A percentile compares a stretch with the other conserved stretches of the same genome.
phyloP scores from a whole-genome alignment of 2,888 invertebrate species.

The Trilocha varians region DNA sequence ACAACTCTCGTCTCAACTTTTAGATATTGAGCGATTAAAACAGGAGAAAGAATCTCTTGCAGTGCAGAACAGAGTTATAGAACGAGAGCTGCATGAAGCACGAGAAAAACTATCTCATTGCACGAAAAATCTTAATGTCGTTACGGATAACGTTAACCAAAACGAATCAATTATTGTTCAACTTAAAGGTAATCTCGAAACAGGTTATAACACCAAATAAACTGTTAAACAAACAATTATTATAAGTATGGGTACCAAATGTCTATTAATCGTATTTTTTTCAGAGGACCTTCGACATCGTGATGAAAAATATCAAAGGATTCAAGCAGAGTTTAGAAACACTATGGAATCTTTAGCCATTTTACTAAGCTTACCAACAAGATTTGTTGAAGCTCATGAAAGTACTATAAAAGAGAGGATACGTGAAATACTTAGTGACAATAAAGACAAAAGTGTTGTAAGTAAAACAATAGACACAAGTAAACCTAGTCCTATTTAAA shows the following conservation, averaged over 20 bases:
- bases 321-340: constrained; percentile 79
- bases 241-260: background rate
- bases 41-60: constrained; percentile 85
- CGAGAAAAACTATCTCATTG: constrained; percentile 78
- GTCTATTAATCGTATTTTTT: background rate
- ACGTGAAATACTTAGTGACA: constrained; percentile 82
- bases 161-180: constrained; percentile 79
- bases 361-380: constrained; percentile 78
- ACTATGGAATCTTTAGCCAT: constrained; percentile 81
- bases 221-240: background rate
- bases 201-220: background rate
- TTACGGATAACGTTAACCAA: constrained; percentile 79
- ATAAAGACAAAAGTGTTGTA: constrained; percentile 84
- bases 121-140: constrained; percentile 76
- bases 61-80: constrained; percentile 80
- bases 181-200: constrained; percentile 70
- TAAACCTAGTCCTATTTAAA: background rate
- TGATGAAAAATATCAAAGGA: constrained; percentile 78
- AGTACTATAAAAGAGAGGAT: constrained; percentile 85
- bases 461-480: constrained; percentile 21
- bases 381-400: constrained; percentile 85
- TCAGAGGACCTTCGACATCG: constrained; percentile 79
- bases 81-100: constrained; percentile 80
- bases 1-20: constrained; percentile 79
- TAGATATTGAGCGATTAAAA: constrained; percentile 80